Percentiles rank a stretch among this genome's conserved stretches.
phyloP scores from a whole-genome alignment of 2,888 invertebrate genomes.

The Aphrophora alni region DNA sequence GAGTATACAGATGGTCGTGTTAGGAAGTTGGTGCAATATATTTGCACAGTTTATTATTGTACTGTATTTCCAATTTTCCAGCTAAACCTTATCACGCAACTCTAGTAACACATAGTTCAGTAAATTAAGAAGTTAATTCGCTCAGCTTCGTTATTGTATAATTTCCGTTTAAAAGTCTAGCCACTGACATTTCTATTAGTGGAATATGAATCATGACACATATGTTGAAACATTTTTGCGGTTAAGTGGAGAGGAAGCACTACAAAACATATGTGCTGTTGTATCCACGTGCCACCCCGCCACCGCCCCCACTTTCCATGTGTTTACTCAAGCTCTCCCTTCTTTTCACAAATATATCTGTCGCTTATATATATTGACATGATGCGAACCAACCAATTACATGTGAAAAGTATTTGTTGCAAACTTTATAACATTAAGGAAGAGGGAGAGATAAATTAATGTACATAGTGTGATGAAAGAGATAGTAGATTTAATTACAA shows the following conservation, averaged over 20 bases:
- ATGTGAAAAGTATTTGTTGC: not conserved
- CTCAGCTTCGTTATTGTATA: not conserved
- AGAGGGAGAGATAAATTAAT: not conserved
- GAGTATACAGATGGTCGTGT: too few species aligned
- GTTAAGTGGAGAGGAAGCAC: not conserved
- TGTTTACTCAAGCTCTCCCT: not conserved
- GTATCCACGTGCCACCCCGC: not conserved
- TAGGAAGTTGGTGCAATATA: too few species aligned
- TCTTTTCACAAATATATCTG: not conserved
- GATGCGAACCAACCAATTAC: not conserved
- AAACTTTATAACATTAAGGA: not conserved
- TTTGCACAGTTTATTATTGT: too few species aligned
- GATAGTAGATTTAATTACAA: too few species aligned
- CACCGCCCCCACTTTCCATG: not conserved
- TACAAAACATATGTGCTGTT: not conserved
- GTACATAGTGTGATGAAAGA: too few species aligned
- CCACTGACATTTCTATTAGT: not conserved
- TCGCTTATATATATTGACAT: not conserved
- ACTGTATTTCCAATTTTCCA: too few species aligned
- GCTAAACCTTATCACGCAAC: too few species aligned
- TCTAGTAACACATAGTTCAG: too few species aligned
- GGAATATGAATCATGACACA: not conserved
- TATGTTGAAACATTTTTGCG: slow-evolving; percentile 9
- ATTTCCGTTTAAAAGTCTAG: not conserved
- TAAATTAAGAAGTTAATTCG: too few species aligned